These are phyloP conservation scores for Ormyrus nitidulus DNA, from an alignment of 2,888 invertebrate genomes.

Conservation along the genomic window DNA sequence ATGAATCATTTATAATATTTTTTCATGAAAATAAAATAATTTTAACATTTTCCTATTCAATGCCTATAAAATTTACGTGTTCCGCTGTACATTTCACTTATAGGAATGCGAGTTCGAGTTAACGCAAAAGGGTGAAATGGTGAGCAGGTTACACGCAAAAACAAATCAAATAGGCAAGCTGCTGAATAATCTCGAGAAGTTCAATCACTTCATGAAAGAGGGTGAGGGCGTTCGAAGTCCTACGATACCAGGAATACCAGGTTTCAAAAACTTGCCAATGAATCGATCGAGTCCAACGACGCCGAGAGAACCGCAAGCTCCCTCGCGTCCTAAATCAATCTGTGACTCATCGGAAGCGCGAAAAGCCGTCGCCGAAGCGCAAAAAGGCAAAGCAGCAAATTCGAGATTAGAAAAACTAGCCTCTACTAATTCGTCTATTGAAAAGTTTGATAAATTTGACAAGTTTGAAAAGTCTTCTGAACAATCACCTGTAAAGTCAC, in stretches of 20 bases:
- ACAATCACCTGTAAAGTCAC: neutral
- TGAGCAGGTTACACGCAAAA: slow-evolving; percentile 95
- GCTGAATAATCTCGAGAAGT: slow-evolving; percentile 92
- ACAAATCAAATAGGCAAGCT: slow-evolving; percentile 96
- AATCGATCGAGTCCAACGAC: slow-evolving; percentile 67
- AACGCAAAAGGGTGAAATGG: slow-evolving; percentile 97
- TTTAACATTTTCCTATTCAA: neutral
- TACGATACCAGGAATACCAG: slow-evolving; percentile 71
- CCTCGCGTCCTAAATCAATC: slow-evolving; percentile 42
- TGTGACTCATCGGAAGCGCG: slow-evolving; percentile 35
- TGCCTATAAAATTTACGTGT: no score
- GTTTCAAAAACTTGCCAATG: slow-evolving; percentile 61
- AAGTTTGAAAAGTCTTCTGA: no score
- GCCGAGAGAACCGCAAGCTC: slow-evolving; percentile 61
- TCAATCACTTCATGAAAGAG: slow-evolving; percentile 84
- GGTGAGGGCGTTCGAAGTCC: slow-evolving; percentile 74
- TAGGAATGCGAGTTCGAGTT: slow-evolving; percentile 97
- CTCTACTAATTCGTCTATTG: no score
- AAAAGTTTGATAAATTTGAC: no score
- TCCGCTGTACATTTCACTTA: slow-evolving; percentile 64
- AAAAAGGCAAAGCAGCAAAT: neutral
- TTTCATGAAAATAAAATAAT: neutral
- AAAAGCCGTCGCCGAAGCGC: neutral
- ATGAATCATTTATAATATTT: neutral
- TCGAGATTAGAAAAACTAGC: no score